phyloP scores from a whole-genome alignment of 2,113 vertebrate genomes.

The Nyctereutes procyonoides region DNA sequence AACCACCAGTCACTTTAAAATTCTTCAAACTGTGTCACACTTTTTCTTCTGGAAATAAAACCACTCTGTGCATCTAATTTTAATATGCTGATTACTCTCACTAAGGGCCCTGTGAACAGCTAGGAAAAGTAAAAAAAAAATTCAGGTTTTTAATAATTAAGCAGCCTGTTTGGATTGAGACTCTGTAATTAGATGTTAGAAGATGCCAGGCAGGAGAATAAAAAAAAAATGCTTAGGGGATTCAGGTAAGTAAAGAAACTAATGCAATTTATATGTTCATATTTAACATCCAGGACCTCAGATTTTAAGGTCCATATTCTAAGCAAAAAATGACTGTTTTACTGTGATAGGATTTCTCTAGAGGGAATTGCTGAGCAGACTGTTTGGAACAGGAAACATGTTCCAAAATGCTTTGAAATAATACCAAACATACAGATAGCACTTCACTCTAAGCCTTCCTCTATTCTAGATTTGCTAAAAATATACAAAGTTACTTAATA shows the following conservation, averaged over 20 bases:
- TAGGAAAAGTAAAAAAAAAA: background rate
- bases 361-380: background rate
- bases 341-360: background rate
- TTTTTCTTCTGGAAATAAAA: conserved; percentile 13
- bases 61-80: background rate
- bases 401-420: background rate
- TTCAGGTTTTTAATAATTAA: background rate
- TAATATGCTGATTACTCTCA: background rate
- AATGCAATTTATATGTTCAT: background rate
- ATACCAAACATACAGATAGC: background rate
- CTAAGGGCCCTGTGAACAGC: background rate
- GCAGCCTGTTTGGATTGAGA: background rate
- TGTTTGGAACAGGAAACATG: background rate
- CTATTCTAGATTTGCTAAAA: background rate
- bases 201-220: background rate
- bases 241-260: background rate
- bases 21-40: background rate
- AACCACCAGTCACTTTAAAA: background rate
- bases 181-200: background rate
- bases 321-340: background rate
- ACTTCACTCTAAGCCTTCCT: background rate
- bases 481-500: background rate
- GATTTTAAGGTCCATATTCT: background rate
- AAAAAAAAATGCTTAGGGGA: background rate
- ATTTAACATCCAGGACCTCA: background rate